These are phyloP conservation scores for Pachyrhynchus sulphureomaculatus DNA, from an alignment of 1,140 invertebrate genomes.

Conservation along the genomic window DNA sequence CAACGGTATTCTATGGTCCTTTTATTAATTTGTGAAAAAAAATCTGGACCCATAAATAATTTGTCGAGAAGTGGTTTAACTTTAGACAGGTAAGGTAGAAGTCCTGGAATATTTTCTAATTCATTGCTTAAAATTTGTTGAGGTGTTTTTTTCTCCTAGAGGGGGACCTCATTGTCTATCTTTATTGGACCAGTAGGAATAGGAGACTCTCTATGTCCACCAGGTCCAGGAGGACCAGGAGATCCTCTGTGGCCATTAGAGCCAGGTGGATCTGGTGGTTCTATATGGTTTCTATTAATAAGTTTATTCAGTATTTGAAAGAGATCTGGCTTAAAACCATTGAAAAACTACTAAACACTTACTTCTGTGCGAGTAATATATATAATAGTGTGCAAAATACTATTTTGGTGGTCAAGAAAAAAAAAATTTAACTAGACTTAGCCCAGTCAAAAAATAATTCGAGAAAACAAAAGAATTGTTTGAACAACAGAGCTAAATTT, in stretches of 20 bases:
- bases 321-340: conserved; percentile 53
- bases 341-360: no score
- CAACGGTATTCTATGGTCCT: conserved; percentile 55
- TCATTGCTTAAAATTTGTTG: background rate
- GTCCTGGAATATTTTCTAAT: background rate
- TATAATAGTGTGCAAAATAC: no score
- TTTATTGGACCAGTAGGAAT: no score
- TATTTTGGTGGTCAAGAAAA: no score
- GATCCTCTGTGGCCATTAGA: no score
- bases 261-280: background rate
- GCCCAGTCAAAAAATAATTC: no score
- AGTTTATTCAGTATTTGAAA: conserved; percentile 52
- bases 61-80: background rate
- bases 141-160: background rate
- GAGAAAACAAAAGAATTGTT: no score
- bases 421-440: no score
- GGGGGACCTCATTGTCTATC: background rate
- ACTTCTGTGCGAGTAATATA: no score
- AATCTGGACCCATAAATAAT: background rate
- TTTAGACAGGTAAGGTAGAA: background rate
- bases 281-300: conserved; percentile 27
- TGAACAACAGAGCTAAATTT: no score
- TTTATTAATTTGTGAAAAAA: background rate
- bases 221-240: no score
- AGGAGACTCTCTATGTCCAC: no score